Base-by-base conservation (phyloP, 1,140 invertebrate species). In the Nomia melanderi region DNA sequence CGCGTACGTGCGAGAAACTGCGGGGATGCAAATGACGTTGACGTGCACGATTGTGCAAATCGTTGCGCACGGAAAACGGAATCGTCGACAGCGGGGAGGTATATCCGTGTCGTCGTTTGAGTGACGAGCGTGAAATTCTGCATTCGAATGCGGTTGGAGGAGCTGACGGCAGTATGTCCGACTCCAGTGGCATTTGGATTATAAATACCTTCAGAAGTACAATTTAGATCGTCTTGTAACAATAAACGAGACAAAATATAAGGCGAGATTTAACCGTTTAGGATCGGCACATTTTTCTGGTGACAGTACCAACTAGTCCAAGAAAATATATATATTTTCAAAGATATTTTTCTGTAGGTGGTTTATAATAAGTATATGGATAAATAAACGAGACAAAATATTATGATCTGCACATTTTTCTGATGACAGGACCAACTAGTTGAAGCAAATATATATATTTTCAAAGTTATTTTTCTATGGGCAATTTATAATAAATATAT, bases 51-150 rank as follows among this genome's bases (percentile, higher is more conserved):
- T 64, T 36, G 44, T 72, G 57, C 5, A 62, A 62, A 72, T 50
- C 57, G 69, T 59, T 23, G 29, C 63, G 25, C 9, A 29, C 27
- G 44, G 39, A 39, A 39, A 63, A 64, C 70, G 59, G 57, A 63
- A 36, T 53, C 70, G 31, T 33, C 41, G 57, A 54, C 70, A 63
- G 23, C 31, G n/a, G 11, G 1, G 23, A 27, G 31, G 14, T 64
- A 5, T 14, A 53, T 47, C 31, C 59, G 17, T 14, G 33, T 39
- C 31, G 29, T 27, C 23, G 31, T 53, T 64, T 53, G 59, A 64
- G 31, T 60, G 70, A 73, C 70, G 70, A 64, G 59, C 70, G 31
- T 72, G 70, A 73, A 73, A 73, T 64, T 36, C 44, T 59, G 31
- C 8, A 29, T 39, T 64, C 44, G 31, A 36, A 50, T 17, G 39